These are phyloP conservation scores for Dusona sp. DNA, from an alignment of 2,888 invertebrate species.

Conservation along the genomic window DNA sequence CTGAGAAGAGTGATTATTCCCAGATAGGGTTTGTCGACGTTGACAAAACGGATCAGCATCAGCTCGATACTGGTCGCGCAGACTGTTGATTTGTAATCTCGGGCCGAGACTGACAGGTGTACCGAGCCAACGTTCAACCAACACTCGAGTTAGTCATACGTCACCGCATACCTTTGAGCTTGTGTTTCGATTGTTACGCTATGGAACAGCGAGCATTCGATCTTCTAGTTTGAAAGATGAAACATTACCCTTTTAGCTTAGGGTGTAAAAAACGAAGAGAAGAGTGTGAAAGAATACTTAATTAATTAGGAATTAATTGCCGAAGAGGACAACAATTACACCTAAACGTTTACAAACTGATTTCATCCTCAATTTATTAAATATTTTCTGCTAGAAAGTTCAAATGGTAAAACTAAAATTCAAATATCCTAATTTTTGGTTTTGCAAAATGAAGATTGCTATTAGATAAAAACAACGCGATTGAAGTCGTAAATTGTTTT, in stretches of 20 bases:
- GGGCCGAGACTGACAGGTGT: slow-evolving; percentile 14
- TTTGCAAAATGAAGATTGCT: too few relatives aligned
- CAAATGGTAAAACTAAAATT: too few relatives aligned
- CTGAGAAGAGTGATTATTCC: slow-evolving; percentile 15
- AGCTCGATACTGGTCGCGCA: not conserved
- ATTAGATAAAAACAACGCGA: too few relatives aligned
- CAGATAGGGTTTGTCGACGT: slow-evolving; percentile 15
- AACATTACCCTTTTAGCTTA: not conserved
- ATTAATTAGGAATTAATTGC: too few relatives aligned
- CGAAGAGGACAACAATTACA: too few relatives aligned
- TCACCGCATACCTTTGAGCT: slow-evolving; percentile 11
- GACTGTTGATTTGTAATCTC: slow-evolving; percentile 17
- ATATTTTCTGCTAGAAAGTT: too few relatives aligned
- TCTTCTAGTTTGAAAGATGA: not conserved
- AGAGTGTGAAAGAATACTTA: too few relatives aligned
- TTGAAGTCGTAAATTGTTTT: too few relatives aligned
- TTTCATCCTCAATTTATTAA: too few relatives aligned
- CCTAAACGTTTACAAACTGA: too few relatives aligned
- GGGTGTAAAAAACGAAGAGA: too few relatives aligned
- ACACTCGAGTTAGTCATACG: slow-evolving; percentile 7
- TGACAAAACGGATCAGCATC: slow-evolving; percentile 30
- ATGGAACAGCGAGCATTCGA: slow-evolving; percentile 12
- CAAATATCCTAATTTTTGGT: too few relatives aligned
- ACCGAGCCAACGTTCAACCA: slow-evolving; percentile 13
- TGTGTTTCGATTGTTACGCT: slow-evolving; percentile 9